Conservation (phyloP, 2,888 invertebrate species). For the Stictocephala bisonia region DNA sequence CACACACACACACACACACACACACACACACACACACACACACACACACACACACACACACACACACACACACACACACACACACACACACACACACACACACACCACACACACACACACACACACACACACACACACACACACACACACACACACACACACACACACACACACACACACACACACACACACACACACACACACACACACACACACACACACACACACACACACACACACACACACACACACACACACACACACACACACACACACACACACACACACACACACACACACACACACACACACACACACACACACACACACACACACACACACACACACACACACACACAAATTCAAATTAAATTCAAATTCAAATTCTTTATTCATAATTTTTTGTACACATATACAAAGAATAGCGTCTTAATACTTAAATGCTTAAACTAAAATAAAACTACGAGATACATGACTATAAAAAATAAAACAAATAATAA, state of each 20-base stretch:
- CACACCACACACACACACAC: too few relatives aligned
- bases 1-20: not conserved
- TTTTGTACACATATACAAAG: too few relatives aligned
- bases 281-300: not conserved
- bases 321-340: not conserved
- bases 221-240: not conserved
- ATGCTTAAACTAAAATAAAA: too few relatives aligned
- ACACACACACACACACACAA: too few relatives aligned
- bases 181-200: not conserved
- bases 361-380: too few relatives aligned
- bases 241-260: not conserved
- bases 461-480: too few relatives aligned
- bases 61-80: not conserved
- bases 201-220: not conserved
- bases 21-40: not conserved
- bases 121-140: not conserved
- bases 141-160: not conserved
- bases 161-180: not conserved
- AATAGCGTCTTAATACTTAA: too few relatives aligned
- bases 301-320: not conserved
- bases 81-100: too few relatives aligned
- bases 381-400: too few relatives aligned
- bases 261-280: not conserved
- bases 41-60: not conserved
- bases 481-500: too few relatives aligned